Percentiles rank a stretch among this genome's conserved stretches.
phyloP scores from a whole-genome alignment of 1,140 invertebrate species.

The Acromyrmex charruanus region DNA sequence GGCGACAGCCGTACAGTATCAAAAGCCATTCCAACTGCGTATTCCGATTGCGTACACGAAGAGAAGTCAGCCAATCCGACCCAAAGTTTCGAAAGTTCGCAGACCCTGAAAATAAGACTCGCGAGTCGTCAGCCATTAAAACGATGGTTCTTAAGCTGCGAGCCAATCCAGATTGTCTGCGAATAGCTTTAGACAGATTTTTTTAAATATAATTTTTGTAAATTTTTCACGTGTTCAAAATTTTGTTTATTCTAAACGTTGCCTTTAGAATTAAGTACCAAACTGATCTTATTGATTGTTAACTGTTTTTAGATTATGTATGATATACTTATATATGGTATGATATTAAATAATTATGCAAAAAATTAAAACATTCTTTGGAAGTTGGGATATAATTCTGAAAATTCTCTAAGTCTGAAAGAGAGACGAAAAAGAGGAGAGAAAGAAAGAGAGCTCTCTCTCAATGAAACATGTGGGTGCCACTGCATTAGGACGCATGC shows the following conservation, averaged over 20 bases:
- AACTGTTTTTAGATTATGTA: too few relatives aligned
- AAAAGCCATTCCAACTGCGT: conserved; percentile 38
- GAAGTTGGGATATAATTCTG: background rate
- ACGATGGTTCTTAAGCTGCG: background rate
- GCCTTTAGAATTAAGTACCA: background rate
- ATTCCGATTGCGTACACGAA: conserved; percentile 12
- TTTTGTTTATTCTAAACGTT: background rate
- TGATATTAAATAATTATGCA: background rate
- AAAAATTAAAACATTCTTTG: background rate
- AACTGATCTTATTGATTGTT: too few relatives aligned
- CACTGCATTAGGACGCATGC: conserved; percentile 51
- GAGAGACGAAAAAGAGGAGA: too few relatives aligned
- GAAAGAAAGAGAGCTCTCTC: background rate
- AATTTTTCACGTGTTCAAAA: background rate
- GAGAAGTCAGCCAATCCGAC: background rate
- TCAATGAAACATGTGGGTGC: background rate
- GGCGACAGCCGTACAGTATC: conserved; percentile 60
- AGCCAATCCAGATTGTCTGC: background rate
- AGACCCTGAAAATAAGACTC: conserved; percentile 20
- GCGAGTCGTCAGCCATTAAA: background rate
- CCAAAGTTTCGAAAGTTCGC: conserved; percentile 3
- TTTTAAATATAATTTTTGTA: background rate
- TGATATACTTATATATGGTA: background rate
- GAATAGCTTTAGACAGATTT: background rate
- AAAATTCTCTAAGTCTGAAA: background rate